Evolutionary conservation across 53 echinoderm and acorn worm species (phyloP).

Genomic region (Temnopleurus reevesii): DNA sequence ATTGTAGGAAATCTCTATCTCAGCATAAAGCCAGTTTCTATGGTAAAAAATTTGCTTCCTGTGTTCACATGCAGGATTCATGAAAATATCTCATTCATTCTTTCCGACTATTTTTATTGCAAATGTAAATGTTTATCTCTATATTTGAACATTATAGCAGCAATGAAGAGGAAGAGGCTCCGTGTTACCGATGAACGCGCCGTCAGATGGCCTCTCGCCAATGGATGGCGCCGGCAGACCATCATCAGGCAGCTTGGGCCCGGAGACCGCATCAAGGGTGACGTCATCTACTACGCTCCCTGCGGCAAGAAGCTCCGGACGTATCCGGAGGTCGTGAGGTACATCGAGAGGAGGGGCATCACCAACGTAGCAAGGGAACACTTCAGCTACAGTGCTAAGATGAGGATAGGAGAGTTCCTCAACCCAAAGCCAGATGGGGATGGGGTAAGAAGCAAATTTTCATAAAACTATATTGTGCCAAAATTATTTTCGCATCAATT

Average conservation of each 20-base stretch:
- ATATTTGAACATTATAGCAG: not conserved
- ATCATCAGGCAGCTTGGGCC: conserved; percentile 98
- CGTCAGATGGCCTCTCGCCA: conserved; percentile 79
- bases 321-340: conserved; percentile 96
- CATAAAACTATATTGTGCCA: no score
- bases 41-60: no score
- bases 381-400: conserved; percentile 99
- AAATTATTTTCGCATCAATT: no score
- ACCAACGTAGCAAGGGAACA: conserved; percentile 82
- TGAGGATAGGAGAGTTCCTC: conserved; percentile 92
- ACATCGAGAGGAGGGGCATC: conserved; percentile 89
- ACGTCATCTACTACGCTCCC: conserved; percentile 97
- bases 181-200: conserved; percentile 90
- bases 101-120: no score
- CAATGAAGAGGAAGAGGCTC: conserved; percentile 82
- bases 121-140: not conserved
- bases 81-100: no score
- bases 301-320: conserved; percentile 98
- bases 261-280: conserved; percentile 92
- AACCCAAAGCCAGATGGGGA: conserved; percentile 96
- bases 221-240: conserved; percentile 93
- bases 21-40: no score
- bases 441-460: conserved; percentile 69
- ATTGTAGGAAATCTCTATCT: no score
- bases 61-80: no score